Base-by-base conservation (phyloP, 64 coral and sea anemone species). In the Dendrophyllia cribrosa region DNA sequence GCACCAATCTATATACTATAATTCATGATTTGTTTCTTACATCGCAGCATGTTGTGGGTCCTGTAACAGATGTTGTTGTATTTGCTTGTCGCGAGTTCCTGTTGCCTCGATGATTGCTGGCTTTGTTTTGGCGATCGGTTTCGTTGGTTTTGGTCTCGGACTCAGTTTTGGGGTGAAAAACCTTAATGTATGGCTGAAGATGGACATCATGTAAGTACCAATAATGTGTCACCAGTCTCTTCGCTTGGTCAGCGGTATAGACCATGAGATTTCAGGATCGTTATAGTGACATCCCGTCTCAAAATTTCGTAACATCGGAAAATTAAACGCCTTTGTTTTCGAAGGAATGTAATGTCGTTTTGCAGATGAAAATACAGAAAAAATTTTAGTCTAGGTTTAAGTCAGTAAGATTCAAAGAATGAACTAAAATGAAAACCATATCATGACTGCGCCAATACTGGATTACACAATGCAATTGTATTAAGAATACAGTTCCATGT, bases 11-110 rank as follows among this genome's bases (percentile, higher is more conserved):
- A 45, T 23, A 20, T 48, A 5, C 12, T 47, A 4, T 20, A 10
- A 47, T 78, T 2, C 10, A 7, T 7, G 7, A 9, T 64, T 64
- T 58, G 0, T 52, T 16, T 89, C 16, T 72, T 87, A 5, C 10
- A 10, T 88, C 73, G 21, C 72, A 97, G 95, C 91, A 1, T 97
- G 95, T 73, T 71, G 78, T 49, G 90, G 73, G 25, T 97, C 95
- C 6, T 97, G 95, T 62, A 91, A 88, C 87, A 78, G 73, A 59
- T 97, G 95, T 70, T 93, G 79, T 43, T 94, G 95, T 50, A 97
- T 97, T 65, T 97, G 83, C 50, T 63, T 89, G 49, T 88, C 87
- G 4, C 76, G 95, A 63, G 72, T 97, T 21, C 95, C 95, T 6
- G 26, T 86, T 10, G 68, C 88, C 14, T 90, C 95, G 4, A 80